Evolutionary conservation across 2,797 vertebrate genomes (phyloP).

Genomic region (Protonibea diacanthus): DNA sequence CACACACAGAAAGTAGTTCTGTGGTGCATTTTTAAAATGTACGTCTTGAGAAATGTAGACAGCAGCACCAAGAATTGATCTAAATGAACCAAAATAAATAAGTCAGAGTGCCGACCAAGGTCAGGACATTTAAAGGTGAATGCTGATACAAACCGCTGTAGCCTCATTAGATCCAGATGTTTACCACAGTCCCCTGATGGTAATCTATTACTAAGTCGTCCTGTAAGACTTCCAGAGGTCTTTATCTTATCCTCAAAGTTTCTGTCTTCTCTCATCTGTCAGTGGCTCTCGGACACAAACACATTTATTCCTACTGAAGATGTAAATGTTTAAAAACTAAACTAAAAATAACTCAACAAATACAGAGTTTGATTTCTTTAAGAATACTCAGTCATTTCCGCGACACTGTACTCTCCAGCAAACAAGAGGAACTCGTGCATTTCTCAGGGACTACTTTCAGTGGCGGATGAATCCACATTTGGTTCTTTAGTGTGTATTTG

Average conservation of each 20-base stretch:
- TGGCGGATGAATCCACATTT: neutral
- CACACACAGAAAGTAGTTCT: too few relatives aligned
- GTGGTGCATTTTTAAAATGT: too few relatives aligned
- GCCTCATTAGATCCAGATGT: neutral
- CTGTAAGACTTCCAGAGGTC: neutral
- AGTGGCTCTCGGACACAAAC: neutral
- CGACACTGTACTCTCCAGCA: neutral
- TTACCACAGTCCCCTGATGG: neutral
- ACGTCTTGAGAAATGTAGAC: too few relatives aligned
- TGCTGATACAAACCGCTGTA: too few relatives aligned
- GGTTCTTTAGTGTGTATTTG: too few relatives aligned
- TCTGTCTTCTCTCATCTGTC: neutral
- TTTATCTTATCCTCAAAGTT: neutral
- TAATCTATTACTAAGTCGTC: neutral
- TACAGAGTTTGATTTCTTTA: too few relatives aligned
- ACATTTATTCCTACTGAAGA: neutral
- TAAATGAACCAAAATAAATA: neutral
- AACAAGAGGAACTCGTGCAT: neutral
- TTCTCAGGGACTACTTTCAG: constrained; percentile 1
- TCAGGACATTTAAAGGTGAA: neutral
- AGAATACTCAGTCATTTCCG: too few relatives aligned
- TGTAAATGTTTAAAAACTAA: neutral
- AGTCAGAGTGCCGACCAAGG: too few relatives aligned
- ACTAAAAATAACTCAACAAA: too few relatives aligned
- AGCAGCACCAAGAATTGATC: neutral